Conservation (phyloP, 2,888 invertebrate species). For the Steinernema carpocapsae region DNA sequence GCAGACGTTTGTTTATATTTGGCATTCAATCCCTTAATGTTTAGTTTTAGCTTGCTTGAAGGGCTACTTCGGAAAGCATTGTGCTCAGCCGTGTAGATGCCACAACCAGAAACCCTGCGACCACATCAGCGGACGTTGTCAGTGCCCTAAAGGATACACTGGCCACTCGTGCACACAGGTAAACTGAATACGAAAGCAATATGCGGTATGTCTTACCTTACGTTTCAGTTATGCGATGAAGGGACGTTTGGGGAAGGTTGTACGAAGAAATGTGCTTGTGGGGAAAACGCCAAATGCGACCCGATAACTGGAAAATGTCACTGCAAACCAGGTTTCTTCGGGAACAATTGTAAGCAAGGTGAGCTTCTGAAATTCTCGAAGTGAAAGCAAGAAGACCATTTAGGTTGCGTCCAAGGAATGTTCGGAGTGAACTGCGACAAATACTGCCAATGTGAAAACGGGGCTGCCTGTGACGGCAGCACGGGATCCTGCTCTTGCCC, state of each 20-base stretch:
- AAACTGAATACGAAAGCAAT: background rate
- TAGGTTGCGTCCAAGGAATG: constrained; percentile 53
- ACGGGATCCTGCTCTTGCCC: constrained; percentile 79
- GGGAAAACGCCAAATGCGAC: constrained; percentile 80
- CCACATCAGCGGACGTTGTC: constrained; percentile 78
- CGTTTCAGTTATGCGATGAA: constrained; percentile 54
- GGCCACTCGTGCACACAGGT: constrained; percentile 54
- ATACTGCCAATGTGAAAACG: constrained; percentile 56
- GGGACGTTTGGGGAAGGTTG: constrained; percentile 57
- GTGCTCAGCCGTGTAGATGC: constrained; percentile 79
- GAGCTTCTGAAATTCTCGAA: background rate
- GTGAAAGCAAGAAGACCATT: background rate
- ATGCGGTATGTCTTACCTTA: no score
- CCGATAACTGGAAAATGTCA: constrained; percentile 80
- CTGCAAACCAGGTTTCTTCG: constrained; percentile 70
- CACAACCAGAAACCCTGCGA: constrained; percentile 81
- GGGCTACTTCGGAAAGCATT: constrained; percentile 62
- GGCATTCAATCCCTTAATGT: constrained; percentile 52
- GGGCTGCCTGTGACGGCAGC: constrained; percentile 69
- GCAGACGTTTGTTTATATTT: constrained; percentile 54
- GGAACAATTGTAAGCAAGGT: constrained; percentile 50
- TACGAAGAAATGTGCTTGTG: constrained; percentile 50
- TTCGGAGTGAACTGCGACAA: constrained; percentile 55
- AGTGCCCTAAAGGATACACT: constrained; percentile 65
- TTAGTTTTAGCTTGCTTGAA: constrained; percentile 61